Evolutionary conservation across 1,140 invertebrate genomes (phyloP), one percentile per base, ranked within the genome.

Genomic region (Caenorhabditis briggsae): DNA sequence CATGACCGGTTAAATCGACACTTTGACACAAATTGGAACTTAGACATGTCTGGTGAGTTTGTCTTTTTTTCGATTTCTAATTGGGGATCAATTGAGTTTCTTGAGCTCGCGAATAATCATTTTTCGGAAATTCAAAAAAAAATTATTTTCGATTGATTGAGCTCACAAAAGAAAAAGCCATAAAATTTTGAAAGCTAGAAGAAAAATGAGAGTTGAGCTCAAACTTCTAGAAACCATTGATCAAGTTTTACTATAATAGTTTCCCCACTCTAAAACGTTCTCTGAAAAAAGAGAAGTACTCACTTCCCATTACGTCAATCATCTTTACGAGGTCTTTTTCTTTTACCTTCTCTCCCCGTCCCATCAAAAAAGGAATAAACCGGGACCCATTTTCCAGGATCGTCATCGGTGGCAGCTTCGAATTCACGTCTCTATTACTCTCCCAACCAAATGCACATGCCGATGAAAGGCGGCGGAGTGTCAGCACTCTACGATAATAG

Each of bases 401-500:
- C 70, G 43, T 78, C 70, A 50, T 78, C 70, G 46, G 70, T 78
- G 6, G 70, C 70, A 50, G 18, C 70, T 50, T 50, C 70, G 25
- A 78, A 78, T 50, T 50, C 70, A 48, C 70, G 70, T 78, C 70
- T 78, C 43, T 78, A 78, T 78, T 78, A 78, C 46, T 78, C 70
- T 11, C 70, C 70, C 8, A 78, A 78, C 46, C 70, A 78, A 78
- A 78, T 78, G 46, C 70, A 78, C 33, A 78, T 78, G 70, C 70
- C 70, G 23, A 78, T 78, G 70, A 78, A 78, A 78, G 70, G 70
- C 70, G 70, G 70, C 53, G 70, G 70, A 78, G 70, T 78, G 46
- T 78, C 70, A 78, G 43, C 43, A 50, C 70, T 78, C 43, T 78
- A 78, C 46, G 70, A 78, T 50, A 78, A 78, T 78, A 78, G 70